These are phyloP conservation scores for Buathra laborator DNA, from an alignment of 2,888 invertebrate genomes.

Conservation along the genomic window DNA sequence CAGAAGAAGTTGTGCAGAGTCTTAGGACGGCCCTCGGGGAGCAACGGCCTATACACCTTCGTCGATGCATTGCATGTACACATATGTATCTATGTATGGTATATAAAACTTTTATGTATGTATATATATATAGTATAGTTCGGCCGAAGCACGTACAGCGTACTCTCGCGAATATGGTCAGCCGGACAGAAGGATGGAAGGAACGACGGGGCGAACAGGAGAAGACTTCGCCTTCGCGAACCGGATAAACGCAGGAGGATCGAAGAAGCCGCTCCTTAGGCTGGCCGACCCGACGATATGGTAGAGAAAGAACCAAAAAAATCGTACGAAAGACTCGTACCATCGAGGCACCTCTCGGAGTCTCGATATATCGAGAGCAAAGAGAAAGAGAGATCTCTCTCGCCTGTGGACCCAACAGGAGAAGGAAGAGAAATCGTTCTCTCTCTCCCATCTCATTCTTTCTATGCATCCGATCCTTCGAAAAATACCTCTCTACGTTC, in stretches of 20 bases:
- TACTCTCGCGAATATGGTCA: constrained; percentile 53
- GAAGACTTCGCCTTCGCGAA: constrained; percentile 8
- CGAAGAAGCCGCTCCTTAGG: constrained; percentile 8
- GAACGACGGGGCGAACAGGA: constrained; percentile 30
- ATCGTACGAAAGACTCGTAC: constrained; percentile 24
- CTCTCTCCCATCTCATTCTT: constrained; percentile 25
- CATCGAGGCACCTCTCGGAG: constrained; percentile 2
- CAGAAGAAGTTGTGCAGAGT: constrained; percentile 10
- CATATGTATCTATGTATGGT: constrained; percentile 5
- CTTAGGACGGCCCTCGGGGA: constrained; percentile 66
- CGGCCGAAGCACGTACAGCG: constrained; percentile 24
- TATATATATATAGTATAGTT: constrained; percentile 2
- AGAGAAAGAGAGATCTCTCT: constrained; percentile 14
- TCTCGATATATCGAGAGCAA: constrained; percentile 46
- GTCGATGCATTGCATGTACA: constrained; percentile 21
- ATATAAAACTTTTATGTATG: background rate
- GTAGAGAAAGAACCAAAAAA: constrained; percentile 46
- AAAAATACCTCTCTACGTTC: constrained; percentile 34
- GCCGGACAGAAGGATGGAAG: constrained; percentile 46
- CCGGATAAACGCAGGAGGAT: constrained; percentile 33
- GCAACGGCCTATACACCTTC: constrained; percentile 75
- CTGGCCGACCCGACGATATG: constrained; percentile 5
- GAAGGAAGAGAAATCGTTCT: background rate
- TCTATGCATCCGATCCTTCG: constrained; percentile 5
- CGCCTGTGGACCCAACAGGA: constrained; percentile 3